Base-by-base conservation (phyloP, 2,797 vertebrate genomes). In the Numenius phaeopus region DNA sequence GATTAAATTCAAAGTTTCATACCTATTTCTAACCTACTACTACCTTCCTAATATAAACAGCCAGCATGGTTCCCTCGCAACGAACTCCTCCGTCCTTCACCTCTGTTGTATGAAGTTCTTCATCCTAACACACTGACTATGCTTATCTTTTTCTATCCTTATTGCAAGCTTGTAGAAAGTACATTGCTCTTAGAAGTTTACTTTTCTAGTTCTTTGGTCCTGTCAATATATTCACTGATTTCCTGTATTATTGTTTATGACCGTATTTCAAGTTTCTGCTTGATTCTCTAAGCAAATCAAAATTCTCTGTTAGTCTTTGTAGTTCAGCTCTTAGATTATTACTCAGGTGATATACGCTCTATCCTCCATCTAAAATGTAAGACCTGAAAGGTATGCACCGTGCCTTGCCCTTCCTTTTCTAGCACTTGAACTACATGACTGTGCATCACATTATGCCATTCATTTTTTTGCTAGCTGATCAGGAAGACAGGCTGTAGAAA, bases 21-120 rank as follows among this genome's bases (percentile, higher is more conserved):
- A 55, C 5, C 4, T 55, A 37, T 67, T 78, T 23, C 57, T 70
- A 78, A 64, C 16, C 24, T 81, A 58, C 46, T 29, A 69, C 23
- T 34, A 32, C 8, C 40, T 90, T 80, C 39, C 24, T 62, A 18
- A 37, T 52, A 58, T 40, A 83, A 78, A 49, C 8, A 71, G n/a
- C 4, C 2, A 6, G 5, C 67, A 90, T 0, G 0, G 19, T 79
- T 89, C 21, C 17, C 11, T 61, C 1, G 1, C 10, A 61, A 40
- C 40, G 9, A 76, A 65, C 14, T 42, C 34, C 21, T 65, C 21
- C 62, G 32, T 34, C 46, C 47, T 81, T 94, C 24, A 42, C 2
- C 5, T 64, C 50, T 59, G 13, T 47, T 59, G 15, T 7, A 42
- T 30, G 22, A 54, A 62, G 26, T 1, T 83, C 57, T 89, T 78